phyloP scores from a whole-genome alignment of 2,888 invertebrate genomes.

The Lamellibrachia satsuma region DNA sequence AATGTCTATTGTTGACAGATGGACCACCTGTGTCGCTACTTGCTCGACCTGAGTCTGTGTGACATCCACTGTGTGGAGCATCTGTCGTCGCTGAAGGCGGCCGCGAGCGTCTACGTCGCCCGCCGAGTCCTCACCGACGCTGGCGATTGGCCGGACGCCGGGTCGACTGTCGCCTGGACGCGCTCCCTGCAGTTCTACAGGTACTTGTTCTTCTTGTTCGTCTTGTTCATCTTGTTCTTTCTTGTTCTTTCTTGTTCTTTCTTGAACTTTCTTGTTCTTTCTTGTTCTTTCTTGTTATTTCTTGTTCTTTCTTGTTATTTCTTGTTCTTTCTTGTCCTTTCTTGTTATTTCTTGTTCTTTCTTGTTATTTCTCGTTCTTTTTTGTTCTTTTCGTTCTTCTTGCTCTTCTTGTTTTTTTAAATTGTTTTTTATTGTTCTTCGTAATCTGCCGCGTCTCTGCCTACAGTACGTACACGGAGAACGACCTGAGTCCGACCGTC shows the following conservation, averaged over 20 bases:
- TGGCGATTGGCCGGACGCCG: not conserved
- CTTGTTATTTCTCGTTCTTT: too few species aligned
- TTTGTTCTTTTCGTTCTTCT: too few species aligned
- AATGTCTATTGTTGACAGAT: not conserved
- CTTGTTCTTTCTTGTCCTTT: too few species aligned
- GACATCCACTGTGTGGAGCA: conserved; percentile 21
- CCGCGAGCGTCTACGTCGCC: conserved; percentile 14
- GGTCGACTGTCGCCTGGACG: not conserved
- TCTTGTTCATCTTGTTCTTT: too few species aligned
- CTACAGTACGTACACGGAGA: not conserved
- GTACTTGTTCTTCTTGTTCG: not conserved
- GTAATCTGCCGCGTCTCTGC: not conserved
- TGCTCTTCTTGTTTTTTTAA: too few species aligned
- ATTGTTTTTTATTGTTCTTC: too few species aligned
- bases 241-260: too few species aligned
- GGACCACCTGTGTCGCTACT: not conserved
- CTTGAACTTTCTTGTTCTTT: too few species aligned
- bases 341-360: too few species aligned
- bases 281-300: too few species aligned
- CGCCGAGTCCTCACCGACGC: not conserved
- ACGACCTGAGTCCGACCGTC: not conserved
- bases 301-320: too few species aligned
- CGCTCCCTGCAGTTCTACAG: not conserved
- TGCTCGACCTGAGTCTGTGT: conserved; percentile 24
- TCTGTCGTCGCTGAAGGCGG: conserved; percentile 14